phyloP scores from a whole-genome alignment of 2,797 vertebrate species.

The Microchirus variegatus region DNA sequence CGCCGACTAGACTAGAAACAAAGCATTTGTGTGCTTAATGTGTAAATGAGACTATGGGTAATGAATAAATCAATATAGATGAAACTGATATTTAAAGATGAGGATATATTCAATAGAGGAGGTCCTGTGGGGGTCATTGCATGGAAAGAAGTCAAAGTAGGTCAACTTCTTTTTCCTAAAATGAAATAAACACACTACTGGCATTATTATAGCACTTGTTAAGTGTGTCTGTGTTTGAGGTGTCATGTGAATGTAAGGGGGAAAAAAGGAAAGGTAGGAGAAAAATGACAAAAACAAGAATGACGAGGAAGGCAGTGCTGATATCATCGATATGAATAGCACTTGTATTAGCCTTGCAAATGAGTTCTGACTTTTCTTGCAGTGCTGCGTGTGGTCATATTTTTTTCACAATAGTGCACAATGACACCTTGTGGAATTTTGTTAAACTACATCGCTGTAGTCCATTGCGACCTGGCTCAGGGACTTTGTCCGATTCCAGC shows the following conservation, averaged over 20 bases:
- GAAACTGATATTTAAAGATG: conserved; percentile 22
- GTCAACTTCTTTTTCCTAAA: conserved; percentile 13
- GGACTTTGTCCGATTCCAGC: conserved; percentile 31
- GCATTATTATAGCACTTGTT: conserved; percentile 19
- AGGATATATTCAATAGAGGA: conserved; percentile 13
- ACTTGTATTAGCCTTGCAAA: conserved; percentile 60
- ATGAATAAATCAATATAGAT: conserved; percentile 29
- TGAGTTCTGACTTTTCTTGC: conserved; percentile 56
- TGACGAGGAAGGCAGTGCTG: conserved; percentile 42
- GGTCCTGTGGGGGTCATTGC: conserved; percentile 22
- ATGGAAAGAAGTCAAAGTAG: conserved; percentile 18
- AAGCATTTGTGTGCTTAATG: conserved; percentile 2
- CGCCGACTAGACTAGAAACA: conserved; percentile 1
- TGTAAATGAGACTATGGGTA: conserved; percentile 9
- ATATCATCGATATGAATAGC: conserved; percentile 58
- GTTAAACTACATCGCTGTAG: conserved; percentile 60
- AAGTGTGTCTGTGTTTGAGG: conserved; percentile 17
- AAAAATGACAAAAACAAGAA: conserved; percentile 26
- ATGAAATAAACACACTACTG: conserved; percentile 8
- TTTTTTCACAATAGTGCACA: conserved; percentile 49
- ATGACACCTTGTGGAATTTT: conserved; percentile 74
- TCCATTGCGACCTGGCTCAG: conserved; percentile 24
- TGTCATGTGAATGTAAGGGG: background rate
- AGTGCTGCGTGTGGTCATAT: conserved; percentile 30
- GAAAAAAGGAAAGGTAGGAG: conserved; percentile 11